Conservation (phyloP, 2,113 vertebrate species). For the Ophthalmolycus amberensis region DNA sequence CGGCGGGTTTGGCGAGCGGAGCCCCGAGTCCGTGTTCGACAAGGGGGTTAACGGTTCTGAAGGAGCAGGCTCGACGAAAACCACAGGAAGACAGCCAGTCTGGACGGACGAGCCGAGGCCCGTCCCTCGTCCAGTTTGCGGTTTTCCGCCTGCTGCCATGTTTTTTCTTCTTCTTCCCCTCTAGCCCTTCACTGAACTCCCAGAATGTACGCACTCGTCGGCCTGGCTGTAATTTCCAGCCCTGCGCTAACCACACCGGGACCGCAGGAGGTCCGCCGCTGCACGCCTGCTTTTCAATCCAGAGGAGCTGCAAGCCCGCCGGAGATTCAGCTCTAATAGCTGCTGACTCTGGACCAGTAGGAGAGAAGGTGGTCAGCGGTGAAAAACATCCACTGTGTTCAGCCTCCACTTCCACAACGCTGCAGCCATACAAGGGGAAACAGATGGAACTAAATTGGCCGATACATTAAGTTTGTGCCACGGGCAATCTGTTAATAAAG, state of each 20-base stretch:
- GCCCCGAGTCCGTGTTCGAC: slow-evolving; percentile 65
- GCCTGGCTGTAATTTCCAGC: slow-evolving; percentile 58
- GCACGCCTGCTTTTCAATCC: slow-evolving; percentile 66
- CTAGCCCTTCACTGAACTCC: slow-evolving; percentile 69
- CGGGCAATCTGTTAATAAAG: slow-evolving; percentile 39
- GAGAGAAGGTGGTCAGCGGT: slow-evolving; percentile 19
- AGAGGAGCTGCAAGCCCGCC: slow-evolving; percentile 56
- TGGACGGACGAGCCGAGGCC: slow-evolving; percentile 66
- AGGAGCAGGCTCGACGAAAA: slow-evolving; percentile 60
- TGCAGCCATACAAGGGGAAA: slow-evolving; percentile 10
- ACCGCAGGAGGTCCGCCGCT: slow-evolving; percentile 49
- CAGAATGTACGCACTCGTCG: slow-evolving; percentile 68
- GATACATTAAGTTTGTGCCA: slow-evolving; percentile 16
- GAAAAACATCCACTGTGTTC: slow-evolving; percentile 27
- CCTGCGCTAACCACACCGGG: slow-evolving; percentile 47
- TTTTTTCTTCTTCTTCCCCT: slow-evolving; percentile 38
- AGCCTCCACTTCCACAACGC: slow-evolving; percentile 16
- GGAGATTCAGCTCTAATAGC: slow-evolving; percentile 48
- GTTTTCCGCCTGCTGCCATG: slow-evolving; percentile 44
- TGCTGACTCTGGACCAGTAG: slow-evolving; percentile 36
- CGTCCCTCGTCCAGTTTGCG: slow-evolving; percentile 74
- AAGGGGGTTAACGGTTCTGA: slow-evolving; percentile 78
- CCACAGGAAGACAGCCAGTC: slow-evolving; percentile 80
- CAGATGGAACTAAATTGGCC: slow-evolving; percentile 31
- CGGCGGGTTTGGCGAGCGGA: slow-evolving; percentile 44